Evolutionary conservation across 2,797 vertebrate genomes (phyloP), one percentile per base, ranked within the genome.

Genomic region (Notolabrus celidotus): DNA sequence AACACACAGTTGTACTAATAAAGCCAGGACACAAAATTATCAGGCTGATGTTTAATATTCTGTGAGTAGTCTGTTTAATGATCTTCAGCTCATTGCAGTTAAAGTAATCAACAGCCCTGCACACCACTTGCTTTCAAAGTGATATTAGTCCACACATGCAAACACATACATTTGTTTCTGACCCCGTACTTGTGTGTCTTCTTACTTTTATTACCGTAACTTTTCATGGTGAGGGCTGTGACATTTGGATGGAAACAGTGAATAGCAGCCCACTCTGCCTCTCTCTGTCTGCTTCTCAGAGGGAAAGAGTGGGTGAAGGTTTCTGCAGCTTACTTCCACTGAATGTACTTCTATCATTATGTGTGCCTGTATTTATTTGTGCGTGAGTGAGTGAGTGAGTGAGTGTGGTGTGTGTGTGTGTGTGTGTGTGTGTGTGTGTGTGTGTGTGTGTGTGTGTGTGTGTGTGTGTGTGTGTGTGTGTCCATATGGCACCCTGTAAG

Each of bases 241-340:
- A 85, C 86, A 84, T 89, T 89, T 82, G 84, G 55, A 70, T 73
- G 47, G 60, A 78, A 79, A 69, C 61, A 67, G 41, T 54, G 61
- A 70, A 67, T 60, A 77, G 41, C 59, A 65, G 60, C 67, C 56
- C 55, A 42, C 67, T 63, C 62, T 56, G 20, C 64, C 25, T 80
- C 52, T 64, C 60, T 73, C 42, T 69, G 38, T 60, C 45, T 70
- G 51, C 68, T 49, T 67, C 25, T 70, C 42, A 64, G 61, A 55
- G 56, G 19, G 47, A 55, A 31, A 69, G 64, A 77, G 68, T 71
- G 64, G 63, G 66, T 67, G 55, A 69, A 67, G 73, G 46, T 75
- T 75, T 68, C 31, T 69, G n/a, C 29, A 7, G 36, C 54, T 73
- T 34, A 67, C 58, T 67, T 82, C 22, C 57, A 76, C 29, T 42